These are phyloP conservation scores for Nannobrachium achirus DNA, from an alignment of 2,113 vertebrate genomes.

Conservation along the genomic window DNA sequence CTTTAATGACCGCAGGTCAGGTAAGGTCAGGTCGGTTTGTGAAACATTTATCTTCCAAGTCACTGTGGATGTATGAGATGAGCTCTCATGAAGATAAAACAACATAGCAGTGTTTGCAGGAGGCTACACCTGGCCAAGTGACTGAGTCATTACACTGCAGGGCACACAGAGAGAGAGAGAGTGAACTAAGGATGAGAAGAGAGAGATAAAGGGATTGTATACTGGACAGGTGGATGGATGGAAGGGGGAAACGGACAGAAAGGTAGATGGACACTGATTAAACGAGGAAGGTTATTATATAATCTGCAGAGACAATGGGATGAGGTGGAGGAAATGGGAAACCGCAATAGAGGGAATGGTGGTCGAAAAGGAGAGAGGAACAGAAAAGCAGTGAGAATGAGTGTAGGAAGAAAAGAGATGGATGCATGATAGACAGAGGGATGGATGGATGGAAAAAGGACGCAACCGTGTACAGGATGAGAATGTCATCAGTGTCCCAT, in stretches of 20 bases:
- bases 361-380: conserved; percentile 2
- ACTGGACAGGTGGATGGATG: too few relatives aligned
- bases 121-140: too few relatives aligned
- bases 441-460: conserved; percentile 2
- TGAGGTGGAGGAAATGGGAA: conserved; percentile 25
- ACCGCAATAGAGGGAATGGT: conserved; percentile 30
- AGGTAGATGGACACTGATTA: conserved; percentile 69
- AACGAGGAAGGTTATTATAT: conserved; percentile 57
- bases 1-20: too few relatives aligned
- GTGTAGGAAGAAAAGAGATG: too few relatives aligned
- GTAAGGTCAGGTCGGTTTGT: too few relatives aligned
- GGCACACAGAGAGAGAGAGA: conserved; percentile 15
- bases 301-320: conserved; percentile 41
- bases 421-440: conserved; percentile 1
- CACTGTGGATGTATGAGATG: too few relatives aligned
- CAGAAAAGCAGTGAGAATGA: conserved; percentile 18
- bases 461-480: conserved; percentile 8
- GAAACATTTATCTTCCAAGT: too few relatives aligned
- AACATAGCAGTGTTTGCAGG: too few relatives aligned
- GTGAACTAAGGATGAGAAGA: conserved; percentile 65
- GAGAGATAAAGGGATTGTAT: conserved; percentile 19
- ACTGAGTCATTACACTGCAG: too few relatives aligned
- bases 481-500: conserved; percentile 17
- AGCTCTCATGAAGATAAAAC: too few relatives aligned
- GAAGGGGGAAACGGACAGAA: conserved; percentile 11